phyloP scores from a whole-genome alignment of 2,888 invertebrate species.

The Augiades crinisus region DNA sequence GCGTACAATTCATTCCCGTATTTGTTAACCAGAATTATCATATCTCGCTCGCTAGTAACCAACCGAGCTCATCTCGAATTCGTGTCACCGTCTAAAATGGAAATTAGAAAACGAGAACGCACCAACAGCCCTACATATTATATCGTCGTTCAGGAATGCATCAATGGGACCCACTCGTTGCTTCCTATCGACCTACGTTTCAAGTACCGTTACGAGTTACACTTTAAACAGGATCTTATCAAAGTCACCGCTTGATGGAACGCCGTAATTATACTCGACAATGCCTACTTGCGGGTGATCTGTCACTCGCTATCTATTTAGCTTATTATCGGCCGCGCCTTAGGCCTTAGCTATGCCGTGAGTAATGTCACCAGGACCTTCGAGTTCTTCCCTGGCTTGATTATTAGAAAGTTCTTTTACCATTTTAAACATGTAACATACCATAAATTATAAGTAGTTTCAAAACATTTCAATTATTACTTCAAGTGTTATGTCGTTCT shows the following conservation, averaged over 20 bases:
- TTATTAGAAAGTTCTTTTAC: too few relatives aligned
- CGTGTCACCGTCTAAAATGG: slow-evolving; percentile 24
- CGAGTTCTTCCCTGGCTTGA: too few relatives aligned
- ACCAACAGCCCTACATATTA: slow-evolving; percentile 16
- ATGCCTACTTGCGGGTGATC: slow-evolving; percentile 26
- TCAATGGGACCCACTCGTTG: slow-evolving; percentile 19
- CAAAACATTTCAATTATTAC: too few relatives aligned
- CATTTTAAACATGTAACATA: too few relatives aligned
- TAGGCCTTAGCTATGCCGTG: background rate
- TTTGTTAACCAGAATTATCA: background rate
- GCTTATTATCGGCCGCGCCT: slow-evolving; percentile 17
- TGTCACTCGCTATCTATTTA: slow-evolving; percentile 26
- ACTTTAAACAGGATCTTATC: slow-evolving; percentile 27
- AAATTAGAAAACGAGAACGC: slow-evolving; percentile 25
- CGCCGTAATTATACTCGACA: slow-evolving; percentile 19
- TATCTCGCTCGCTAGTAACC: background rate
- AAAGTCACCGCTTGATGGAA: slow-evolving; percentile 25
- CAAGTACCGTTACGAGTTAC: slow-evolving; percentile 26
- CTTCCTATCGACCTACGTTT: slow-evolving; percentile 25
- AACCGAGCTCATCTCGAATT: slow-evolving; percentile 8
- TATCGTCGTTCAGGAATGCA: slow-evolving; percentile 20
- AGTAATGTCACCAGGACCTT: too few relatives aligned
- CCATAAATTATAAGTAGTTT: too few relatives aligned
- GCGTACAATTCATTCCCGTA: too few relatives aligned
- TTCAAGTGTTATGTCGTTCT: too few relatives aligned